phyloP scores from a whole-genome alignment of 2,888 invertebrate species.

The Trimorus sp. region DNA sequence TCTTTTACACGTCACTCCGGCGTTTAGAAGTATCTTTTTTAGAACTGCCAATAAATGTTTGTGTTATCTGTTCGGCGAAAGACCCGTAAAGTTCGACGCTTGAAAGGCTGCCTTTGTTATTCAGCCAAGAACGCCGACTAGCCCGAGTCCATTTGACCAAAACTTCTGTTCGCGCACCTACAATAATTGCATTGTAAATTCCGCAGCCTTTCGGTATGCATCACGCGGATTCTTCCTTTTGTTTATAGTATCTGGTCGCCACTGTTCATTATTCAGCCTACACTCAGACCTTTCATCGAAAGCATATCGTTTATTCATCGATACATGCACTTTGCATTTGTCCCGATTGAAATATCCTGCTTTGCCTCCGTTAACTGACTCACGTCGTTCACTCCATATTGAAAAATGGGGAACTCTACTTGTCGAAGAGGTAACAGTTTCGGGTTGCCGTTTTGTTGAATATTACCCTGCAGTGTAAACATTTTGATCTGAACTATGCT shows the following conservation, averaged over 20 bases:
- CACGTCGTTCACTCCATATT: not conserved
- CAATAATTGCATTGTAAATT: conserved; percentile 21
- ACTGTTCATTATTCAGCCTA: conserved; percentile 25
- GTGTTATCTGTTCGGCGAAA: conserved; percentile 16
- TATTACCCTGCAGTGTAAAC: no score
- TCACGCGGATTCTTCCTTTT: conserved; percentile 9
- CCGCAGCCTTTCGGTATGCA: not conserved
- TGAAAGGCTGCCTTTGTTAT: conserved; percentile 22
- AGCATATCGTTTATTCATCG: conserved; percentile 27
- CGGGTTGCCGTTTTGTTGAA: no score
- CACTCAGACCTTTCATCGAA: conserved; percentile 7
- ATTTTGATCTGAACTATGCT: no score
- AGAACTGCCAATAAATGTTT: conserved; percentile 36
- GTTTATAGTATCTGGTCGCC: conserved; percentile 7
- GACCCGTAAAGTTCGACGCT: conserved; percentile 26
- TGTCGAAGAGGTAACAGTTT: no score
- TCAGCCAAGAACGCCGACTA: conserved; percentile 22
- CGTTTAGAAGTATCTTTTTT: conserved; percentile 22
- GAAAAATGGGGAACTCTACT: not conserved
- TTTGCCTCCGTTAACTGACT: no score
- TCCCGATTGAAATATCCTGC: no score
- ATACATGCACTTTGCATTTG: conserved; percentile 8
- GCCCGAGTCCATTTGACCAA: conserved; percentile 14
- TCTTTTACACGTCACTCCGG: conserved; percentile 4
- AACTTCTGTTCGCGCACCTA: conserved; percentile 11